Evolutionary conservation across 2,888 invertebrate species (phyloP).

Genomic region (Pristionchus japonicus): DNA sequence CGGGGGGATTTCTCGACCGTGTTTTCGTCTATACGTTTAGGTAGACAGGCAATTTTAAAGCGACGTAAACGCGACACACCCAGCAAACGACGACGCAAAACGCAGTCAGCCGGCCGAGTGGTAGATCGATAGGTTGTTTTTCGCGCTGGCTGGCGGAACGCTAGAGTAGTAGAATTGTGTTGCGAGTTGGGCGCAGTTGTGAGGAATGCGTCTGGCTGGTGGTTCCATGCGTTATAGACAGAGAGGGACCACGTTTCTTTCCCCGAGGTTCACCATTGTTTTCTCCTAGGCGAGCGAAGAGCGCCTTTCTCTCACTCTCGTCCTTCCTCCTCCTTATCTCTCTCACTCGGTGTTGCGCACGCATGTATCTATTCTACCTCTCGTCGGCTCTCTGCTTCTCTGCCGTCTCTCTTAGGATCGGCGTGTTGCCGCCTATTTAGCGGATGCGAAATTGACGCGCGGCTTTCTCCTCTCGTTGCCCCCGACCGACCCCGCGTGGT

Average conservation of each 20-base stretch:
- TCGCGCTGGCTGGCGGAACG: constrained; percentile 17
- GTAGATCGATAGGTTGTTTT: constrained; percentile 38
- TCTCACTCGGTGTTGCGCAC: background rate
- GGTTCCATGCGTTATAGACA: background rate
- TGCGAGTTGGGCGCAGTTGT: background rate
- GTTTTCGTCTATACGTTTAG: background rate
- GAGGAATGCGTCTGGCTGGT: background rate
- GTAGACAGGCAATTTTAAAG: background rate
- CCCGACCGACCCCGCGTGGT: background rate
- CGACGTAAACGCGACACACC: background rate
- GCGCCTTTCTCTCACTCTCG: background rate
- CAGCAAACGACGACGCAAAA: background rate
- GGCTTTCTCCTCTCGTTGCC: background rate
- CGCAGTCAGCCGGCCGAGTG: background rate
- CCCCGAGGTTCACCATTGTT: background rate
- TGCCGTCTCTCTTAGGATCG: background rate
- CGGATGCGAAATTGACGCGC: constrained; percentile 6
- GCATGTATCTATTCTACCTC: background rate
- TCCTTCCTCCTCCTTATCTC: background rate
- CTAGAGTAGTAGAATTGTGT: constrained; percentile 2
- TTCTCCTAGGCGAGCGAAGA: background rate
- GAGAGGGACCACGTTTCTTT: background rate
- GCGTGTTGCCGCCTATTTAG: background rate
- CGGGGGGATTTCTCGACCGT: background rate
- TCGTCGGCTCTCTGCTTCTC: background rate